Conservation (phyloP, 2,113 vertebrate genomes). For the Rutilus rutilus region DNA sequence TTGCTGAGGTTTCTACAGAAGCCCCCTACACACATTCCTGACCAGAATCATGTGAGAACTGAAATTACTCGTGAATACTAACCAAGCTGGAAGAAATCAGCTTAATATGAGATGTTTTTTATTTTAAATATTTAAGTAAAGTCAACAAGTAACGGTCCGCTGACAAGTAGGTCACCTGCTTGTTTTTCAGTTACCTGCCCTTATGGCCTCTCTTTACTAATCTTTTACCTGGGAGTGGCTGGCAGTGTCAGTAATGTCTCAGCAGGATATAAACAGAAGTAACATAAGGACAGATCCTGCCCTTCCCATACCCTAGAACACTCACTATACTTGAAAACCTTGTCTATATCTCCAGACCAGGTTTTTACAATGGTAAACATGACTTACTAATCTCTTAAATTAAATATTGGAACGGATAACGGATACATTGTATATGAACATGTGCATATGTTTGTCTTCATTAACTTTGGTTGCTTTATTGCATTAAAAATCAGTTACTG, state of each 20-base stretch:
- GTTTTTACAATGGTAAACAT: not conserved
- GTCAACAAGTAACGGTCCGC: conserved; percentile 18
- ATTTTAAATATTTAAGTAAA: not conserved
- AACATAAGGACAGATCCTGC: conserved; percentile 21
- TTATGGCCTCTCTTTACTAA: conserved; percentile 55
- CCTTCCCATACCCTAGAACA: conserved; percentile 7
- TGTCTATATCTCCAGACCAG: not conserved
- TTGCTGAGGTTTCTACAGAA: conserved; percentile 56
- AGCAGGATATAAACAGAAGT: conserved; percentile 34
- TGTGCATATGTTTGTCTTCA: not conserved
- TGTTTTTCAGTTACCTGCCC: conserved; percentile 59
- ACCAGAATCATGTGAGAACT: conserved; percentile 57
- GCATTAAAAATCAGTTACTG: not conserved
- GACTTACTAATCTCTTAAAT: not conserved
- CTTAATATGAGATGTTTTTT: not conserved
- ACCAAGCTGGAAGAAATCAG: not conserved
- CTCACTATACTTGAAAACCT: conserved; percentile 23
- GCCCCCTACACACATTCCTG: conserved; percentile 68
- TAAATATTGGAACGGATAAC: not conserved
- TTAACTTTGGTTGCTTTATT: not conserved
- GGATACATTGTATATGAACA: not conserved
- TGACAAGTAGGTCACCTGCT: conserved; percentile 63
- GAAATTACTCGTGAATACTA: conserved; percentile 16
- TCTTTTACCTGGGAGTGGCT: conserved; percentile 63
- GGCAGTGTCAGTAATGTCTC: conserved; percentile 34